Base-by-base conservation (phyloP, 1,140 invertebrate species). In the Lasioglossum baleicum region DNA sequence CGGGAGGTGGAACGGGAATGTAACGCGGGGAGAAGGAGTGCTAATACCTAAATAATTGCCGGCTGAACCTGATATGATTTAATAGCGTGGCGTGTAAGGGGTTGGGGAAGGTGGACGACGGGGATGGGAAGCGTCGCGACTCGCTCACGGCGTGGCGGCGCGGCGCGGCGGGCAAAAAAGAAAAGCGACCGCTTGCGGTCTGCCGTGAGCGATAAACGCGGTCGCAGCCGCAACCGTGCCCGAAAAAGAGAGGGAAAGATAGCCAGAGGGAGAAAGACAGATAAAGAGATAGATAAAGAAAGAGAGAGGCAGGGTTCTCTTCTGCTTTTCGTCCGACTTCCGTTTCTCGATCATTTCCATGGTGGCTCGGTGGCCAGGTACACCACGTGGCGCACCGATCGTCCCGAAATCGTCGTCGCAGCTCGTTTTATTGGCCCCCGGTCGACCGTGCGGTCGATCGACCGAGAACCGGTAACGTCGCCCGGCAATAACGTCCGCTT, bases 21-120 rank as follows among this genome's bases (percentile, higher is more conserved):
- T 60, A 56, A 77, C 40, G 70, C 67, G 35, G 44, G 63, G 64
- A 73, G 75, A 67, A 80, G 83, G 66, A 88, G 89, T 86, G 84
- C 80, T 91, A 91, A 90, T 91, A 89, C 88, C 84, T 88, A 87
- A 90, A 90, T 91, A 91, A 91, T 91, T 89, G 90, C 88, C 81
- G 85, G 83, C 85, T 90, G 87, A 87, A 85, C 81, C 84, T 88
- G 89, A 90, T 90, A 90, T 90, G 89, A 90, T 90, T 90, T 90
- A 90, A 88, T 88, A 83, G 81, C 79, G 75, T 15, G 60, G 51
- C 56, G 20, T 42, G 67, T 61, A 42, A 15, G 42, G n/a, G n/a
- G 40, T 35, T 48, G 10, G 11, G 60, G n/a, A n/a, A 7, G 20
- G 56, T 1, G 56, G 20, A 8, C 7, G 7, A n/a, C 20, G 31